phyloP scores from a whole-genome alignment of 1,140 invertebrate species.

The Heliothis virescens region DNA sequence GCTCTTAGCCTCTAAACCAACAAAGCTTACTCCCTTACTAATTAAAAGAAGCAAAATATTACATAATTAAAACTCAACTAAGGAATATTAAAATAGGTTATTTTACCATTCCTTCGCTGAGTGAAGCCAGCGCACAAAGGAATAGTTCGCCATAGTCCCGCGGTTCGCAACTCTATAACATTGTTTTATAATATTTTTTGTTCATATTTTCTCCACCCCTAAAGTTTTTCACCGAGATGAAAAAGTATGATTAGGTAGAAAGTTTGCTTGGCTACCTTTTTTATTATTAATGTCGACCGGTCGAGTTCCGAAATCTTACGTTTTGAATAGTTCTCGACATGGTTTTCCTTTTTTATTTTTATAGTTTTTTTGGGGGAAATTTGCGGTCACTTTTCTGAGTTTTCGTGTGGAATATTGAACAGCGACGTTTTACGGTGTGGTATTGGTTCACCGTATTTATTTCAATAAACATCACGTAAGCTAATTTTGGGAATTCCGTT shows the following conservation, averaged over 20 bases:
- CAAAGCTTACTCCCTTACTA: background rate
- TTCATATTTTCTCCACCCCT: constrained; percentile 39
- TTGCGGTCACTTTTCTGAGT: background rate
- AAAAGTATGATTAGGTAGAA: constrained; percentile 51
- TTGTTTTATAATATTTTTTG: constrained; percentile 44
- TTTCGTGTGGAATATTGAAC: no score
- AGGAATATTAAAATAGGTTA: constrained; percentile 35
- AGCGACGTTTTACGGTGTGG: no score
- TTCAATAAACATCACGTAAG: no score
- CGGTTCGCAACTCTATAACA: constrained; percentile 20
- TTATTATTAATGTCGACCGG: constrained; percentile 47
- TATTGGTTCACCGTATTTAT: no score
- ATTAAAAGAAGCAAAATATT: background rate
- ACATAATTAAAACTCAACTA: constrained; percentile 19
- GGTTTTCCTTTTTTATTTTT: constrained; percentile 41
- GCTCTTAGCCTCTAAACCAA: no score
- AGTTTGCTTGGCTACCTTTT: constrained; percentile 48
- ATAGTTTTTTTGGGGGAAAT: background rate
- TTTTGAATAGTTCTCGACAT: constrained; percentile 44
- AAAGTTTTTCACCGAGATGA: constrained; percentile 32
- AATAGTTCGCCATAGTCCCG: constrained; percentile 28
- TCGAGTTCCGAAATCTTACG: constrained; percentile 30
- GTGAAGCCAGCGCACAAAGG: constrained; percentile 3
- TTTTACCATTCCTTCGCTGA: constrained; percentile 12
- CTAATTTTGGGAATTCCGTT: no score